A percentile compares a stretch with the other conserved stretches of the same genome.
Evolutionary conservation across 2,797 vertebrate genomes (phyloP).

Genomic region (Nyctalus aviator): DNA sequence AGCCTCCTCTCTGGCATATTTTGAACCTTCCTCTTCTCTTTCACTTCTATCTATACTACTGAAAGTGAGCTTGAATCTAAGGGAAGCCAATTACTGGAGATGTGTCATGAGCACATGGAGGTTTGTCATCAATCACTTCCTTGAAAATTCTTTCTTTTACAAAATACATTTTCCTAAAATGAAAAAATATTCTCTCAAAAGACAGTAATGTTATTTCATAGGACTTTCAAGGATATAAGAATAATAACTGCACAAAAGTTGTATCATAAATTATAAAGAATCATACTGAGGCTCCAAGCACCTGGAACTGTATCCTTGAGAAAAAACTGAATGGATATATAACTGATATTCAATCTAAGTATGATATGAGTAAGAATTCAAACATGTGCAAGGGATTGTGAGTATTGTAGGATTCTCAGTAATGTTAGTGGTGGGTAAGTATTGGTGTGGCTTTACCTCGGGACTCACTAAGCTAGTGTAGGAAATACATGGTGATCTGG

Average conservation of each 20-base stretch:
- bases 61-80: slow-evolving; percentile 46
- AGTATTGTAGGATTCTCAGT: not conserved
- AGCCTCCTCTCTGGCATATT: not conserved
- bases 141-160: slow-evolving; percentile 28
- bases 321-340: not conserved
- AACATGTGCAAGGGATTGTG: not conserved
- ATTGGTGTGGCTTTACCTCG: not conserved
- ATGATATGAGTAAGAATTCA: slow-evolving; percentile 6
- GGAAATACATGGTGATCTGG: not conserved
- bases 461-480: not conserved
- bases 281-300: not conserved
- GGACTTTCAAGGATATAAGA: slow-evolving; percentile 27
- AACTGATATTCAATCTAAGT: not conserved
- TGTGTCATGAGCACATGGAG: not conserved
- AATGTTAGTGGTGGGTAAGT: not conserved
- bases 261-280: slow-evolving; percentile 27
- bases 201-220: slow-evolving; percentile 1
- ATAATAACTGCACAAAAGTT: slow-evolving; percentile 34
- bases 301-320: not conserved
- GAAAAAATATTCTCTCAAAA: not conserved
- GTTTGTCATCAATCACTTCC: slow-evolving; percentile 36
- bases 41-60: not conserved
- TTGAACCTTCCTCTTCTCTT: not conserved
- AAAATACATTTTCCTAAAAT: slow-evolving; percentile 54
- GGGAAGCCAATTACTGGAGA: slow-evolving; percentile 20